Percentiles rank a stretch among this genome's conserved stretches.
Conservation (phyloP, 2,888 invertebrate genomes). For the Spialia ferax region DNA sequence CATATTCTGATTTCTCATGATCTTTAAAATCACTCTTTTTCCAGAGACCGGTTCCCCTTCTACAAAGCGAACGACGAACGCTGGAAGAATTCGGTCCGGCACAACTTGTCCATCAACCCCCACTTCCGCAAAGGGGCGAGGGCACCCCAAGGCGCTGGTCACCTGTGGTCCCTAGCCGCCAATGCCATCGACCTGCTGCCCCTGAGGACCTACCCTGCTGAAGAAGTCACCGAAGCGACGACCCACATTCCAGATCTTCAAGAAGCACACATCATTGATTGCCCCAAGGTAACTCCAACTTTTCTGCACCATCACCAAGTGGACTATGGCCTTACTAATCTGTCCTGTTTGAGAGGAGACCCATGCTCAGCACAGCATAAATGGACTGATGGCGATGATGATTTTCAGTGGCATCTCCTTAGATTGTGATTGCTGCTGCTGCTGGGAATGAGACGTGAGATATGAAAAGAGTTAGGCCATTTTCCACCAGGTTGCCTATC, state of each 20-base stretch:
- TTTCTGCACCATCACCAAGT: no score
- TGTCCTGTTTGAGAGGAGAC: no score
- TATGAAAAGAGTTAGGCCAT: no score
- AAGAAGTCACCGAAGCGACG: conserved; percentile 53
- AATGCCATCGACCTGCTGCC: conserved; percentile 80
- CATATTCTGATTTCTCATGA: no score
- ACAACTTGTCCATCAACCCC: conserved; percentile 96
- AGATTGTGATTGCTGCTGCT: no score
- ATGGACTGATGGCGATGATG: no score
- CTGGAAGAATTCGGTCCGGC: conserved; percentile 97
- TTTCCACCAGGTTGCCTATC: no score
- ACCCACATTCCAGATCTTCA: conserved; percentile 44
- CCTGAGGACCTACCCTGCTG: conserved; percentile 55
- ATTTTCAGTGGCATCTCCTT: no score
- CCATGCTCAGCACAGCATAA: no score
- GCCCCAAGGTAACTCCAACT: conserved; percentile 67
- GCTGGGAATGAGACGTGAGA: no score
- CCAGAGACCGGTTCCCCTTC: conserved; percentile 94
- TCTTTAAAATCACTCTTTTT: conserved; percentile 46
- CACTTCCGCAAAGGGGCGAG: conserved; percentile 95
- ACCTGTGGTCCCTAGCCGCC: conserved; percentile 95
- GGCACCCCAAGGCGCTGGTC: conserved; percentile 95
- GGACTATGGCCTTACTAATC: no score
- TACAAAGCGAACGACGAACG: conserved; percentile 96
- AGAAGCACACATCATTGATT: conserved; percentile 64